Conservation (phyloP, 2,113 vertebrate species). For the Eonycteris spelaea region DNA sequence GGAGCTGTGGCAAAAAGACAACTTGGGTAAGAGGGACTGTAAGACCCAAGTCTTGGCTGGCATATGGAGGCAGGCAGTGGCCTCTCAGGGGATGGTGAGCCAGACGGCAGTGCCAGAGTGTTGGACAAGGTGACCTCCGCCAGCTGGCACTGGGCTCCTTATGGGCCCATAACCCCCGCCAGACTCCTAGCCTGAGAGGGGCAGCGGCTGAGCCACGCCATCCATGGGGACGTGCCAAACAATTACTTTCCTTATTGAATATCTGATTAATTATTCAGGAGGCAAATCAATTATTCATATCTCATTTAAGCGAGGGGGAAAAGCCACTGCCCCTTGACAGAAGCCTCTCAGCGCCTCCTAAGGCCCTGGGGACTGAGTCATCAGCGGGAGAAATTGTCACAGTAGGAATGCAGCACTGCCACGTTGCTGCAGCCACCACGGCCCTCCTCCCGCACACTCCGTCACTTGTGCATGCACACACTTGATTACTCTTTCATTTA, state of each 20-base stretch:
- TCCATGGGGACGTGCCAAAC: slow-evolving; percentile 85
- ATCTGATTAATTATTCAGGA: slow-evolving; percentile 89
- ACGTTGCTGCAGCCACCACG: fast-evolving
- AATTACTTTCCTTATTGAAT: slow-evolving; percentile 91
- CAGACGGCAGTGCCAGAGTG: background rate
- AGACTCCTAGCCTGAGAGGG: slow-evolving; percentile 61
- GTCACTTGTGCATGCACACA: background rate
- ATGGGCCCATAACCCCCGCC: slow-evolving; percentile 63
- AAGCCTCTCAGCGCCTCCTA: slow-evolving; percentile 68
- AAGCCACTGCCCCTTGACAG: slow-evolving; percentile 81
- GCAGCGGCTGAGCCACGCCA: slow-evolving; percentile 81
- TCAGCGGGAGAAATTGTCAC: slow-evolving; percentile 62
- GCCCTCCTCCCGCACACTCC: background rate
- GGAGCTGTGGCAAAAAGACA: background rate
- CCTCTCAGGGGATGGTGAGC: background rate
- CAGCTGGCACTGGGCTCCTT: slow-evolving; percentile 68
- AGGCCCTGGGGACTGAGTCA: slow-evolving; percentile 73
- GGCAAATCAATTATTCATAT: slow-evolving; percentile 88
- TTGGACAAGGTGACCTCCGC: slow-evolving; percentile 83
- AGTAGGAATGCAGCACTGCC: background rate
- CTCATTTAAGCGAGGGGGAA: slow-evolving; percentile 84
- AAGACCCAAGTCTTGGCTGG: background rate
- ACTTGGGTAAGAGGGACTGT: background rate
- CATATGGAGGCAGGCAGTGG: background rate
- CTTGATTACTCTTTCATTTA: background rate